Base-by-base conservation (phyloP, 2,113 vertebrate species). In the Atrichornis clamosus region DNA sequence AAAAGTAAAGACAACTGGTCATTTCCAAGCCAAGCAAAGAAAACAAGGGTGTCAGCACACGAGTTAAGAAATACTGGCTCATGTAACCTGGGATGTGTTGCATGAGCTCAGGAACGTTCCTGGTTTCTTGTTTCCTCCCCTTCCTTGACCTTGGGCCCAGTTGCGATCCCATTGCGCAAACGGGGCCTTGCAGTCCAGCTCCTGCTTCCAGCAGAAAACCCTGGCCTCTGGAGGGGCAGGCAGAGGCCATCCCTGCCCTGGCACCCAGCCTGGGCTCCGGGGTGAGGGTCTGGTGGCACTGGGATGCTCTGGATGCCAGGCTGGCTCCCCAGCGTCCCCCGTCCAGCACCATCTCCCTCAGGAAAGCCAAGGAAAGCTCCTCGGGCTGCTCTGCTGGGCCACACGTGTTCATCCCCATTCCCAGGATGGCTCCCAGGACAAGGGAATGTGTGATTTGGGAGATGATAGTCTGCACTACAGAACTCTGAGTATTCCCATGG, bases 81-180 rank as follows among this genome's bases (percentile, higher is more conserved):
- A 2, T 39, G 84, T 82, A 88, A 69, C 42, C 67, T 46, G 85
- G 49, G 62, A 37, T 50, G 62, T 73, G 46, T 69, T 94, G 82
- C n/a, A 1, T 7, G 78, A 90, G 55, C 58, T 6, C 35, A 11
- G 82, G 56, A 65, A 65, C 42, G 7, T 83, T 79, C 85, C 78
- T 94, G 5, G 2, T 37, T 85, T 53, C 78, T 91, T 5, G 11
- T 53, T 91, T 73, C 90, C 59, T 85, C 63, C 58, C 79, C 41
- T 88, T 64, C 79, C 85, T 44, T 92, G 94, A 96, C 94, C 95
- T 93, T 11, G 42, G 72, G 30, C 79, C 73, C 46, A 2, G 50
- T 93, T 88, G 41, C 7, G 15, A 44, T 24, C 52, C 62, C 17
- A 20, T 82, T 93, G 67, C 0, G 1, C 41, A 91, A 94, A 76